Conservation (phyloP, 1,140 invertebrate genomes). For the Polypedilum vanderplanki region DNA sequence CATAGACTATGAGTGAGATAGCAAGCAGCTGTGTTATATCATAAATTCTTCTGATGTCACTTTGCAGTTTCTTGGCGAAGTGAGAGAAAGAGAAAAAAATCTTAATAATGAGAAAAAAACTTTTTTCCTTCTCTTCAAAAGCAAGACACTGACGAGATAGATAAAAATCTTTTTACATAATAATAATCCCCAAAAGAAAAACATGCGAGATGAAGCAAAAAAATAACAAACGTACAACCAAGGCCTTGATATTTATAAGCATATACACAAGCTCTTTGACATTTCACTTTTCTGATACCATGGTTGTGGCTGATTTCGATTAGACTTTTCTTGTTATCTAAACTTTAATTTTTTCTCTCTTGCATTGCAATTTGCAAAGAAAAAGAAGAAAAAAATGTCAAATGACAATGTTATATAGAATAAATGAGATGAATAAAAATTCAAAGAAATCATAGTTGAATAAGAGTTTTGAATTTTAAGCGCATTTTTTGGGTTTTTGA, state of each 20-base stretch:
- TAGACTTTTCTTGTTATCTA: conserved; percentile 14
- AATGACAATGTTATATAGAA: no score
- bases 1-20: neutral
- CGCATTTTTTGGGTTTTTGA: neutral
- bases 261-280: neutral
- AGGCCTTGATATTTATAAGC: neutral
- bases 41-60: conserved; percentile 22
- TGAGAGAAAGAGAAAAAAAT: neutral
- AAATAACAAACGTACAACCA: neutral
- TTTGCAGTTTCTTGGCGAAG: neutral
- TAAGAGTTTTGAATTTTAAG: neutral
- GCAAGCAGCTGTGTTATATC: conserved; percentile 26
- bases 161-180: conserved; percentile 5
- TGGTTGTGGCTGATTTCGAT: conserved; percentile 21
- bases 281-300: neutral
- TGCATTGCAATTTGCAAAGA: neutral
- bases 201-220: neutral
- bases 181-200: neutral
- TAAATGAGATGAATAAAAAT: no score
- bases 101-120: neutral
- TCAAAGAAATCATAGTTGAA: no score
- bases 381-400: neutral
- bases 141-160: neutral
- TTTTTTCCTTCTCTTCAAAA: neutral
- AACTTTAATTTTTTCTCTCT: conserved; percentile 12